These are phyloP conservation scores for Eristalis tenax DNA, from an alignment of 2,888 invertebrate genomes.

Conservation along the genomic window DNA sequence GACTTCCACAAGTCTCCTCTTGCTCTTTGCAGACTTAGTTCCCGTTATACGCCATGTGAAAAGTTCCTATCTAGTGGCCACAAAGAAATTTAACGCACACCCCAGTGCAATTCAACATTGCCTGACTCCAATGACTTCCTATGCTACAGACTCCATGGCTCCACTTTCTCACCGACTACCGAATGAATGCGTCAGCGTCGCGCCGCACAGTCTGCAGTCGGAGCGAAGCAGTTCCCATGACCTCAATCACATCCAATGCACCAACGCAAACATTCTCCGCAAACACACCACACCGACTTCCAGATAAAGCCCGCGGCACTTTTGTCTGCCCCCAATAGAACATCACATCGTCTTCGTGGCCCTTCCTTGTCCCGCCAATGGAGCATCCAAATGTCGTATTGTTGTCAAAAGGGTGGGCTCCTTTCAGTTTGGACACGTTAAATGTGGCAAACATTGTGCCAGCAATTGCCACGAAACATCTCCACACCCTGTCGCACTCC, in stretches of 20 bases:
- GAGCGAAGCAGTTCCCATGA: slow-evolving; percentile 26
- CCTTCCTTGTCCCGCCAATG: slow-evolving; percentile 24
- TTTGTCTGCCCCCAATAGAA: background rate
- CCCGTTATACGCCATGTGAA: no score
- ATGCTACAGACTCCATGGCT: no score
- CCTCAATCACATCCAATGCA: slow-evolving; percentile 27
- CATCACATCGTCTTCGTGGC: background rate
- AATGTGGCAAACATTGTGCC: slow-evolving; percentile 46
- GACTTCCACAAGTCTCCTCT: no score
- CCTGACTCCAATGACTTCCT: no score
- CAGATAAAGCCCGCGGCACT: slow-evolving; percentile 44
- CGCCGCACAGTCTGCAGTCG: background rate
- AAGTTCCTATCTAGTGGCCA: no score
- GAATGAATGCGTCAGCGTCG: background rate
- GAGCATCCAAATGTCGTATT: background rate
- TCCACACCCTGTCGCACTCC: slow-evolving; percentile 23
- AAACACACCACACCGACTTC: slow-evolving; percentile 13
- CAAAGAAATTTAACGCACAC: no score
- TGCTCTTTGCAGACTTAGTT: no score
- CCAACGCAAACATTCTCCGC: background rate
- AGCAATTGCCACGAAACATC: slow-evolving; percentile 41
- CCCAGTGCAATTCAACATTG: no score
- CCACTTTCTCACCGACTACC: no score
- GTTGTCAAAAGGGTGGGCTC: slow-evolving; percentile 51
- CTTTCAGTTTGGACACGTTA: slow-evolving; percentile 58